A percentile compares a stretch with the other conserved stretches of the same genome.
Evolutionary conservation across 2,888 invertebrate genomes (phyloP).

Genomic region (Hydrotaea diabolus): DNA sequence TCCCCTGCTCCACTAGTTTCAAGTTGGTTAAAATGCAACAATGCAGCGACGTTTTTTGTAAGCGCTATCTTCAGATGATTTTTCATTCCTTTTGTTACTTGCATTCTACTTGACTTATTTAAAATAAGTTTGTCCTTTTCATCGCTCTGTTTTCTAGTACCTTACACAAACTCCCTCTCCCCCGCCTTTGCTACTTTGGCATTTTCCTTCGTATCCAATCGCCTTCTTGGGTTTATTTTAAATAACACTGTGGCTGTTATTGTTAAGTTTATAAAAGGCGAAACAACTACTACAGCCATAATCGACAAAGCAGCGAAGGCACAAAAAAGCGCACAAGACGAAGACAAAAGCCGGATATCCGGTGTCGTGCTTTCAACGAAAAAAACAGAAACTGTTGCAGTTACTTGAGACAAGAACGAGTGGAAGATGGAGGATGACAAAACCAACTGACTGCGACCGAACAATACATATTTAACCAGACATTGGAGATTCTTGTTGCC

Average conservation of each 20-base stretch:
- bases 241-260: constrained; percentile 55
- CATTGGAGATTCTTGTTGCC: constrained; percentile 42
- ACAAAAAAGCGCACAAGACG: constrained; percentile 35
- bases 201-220: not conserved
- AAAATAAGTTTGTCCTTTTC: constrained; percentile 38
- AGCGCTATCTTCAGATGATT: constrained; percentile 19
- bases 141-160: not conserved
- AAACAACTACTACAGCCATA: constrained; percentile 40
- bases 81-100: constrained; percentile 25
- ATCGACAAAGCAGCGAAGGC: not conserved
- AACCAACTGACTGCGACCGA: not conserved
- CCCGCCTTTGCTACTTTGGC: not conserved
- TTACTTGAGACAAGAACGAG: constrained; percentile 20
- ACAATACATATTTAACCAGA: constrained; percentile 56
- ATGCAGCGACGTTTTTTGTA: constrained; percentile 9
- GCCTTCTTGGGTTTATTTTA: constrained; percentile 30
- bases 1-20: not conserved
- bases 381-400: constrained; percentile 56
- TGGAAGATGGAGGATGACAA: constrained; percentile 40
- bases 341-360: constrained; percentile 65
- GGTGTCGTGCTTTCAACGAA: constrained; percentile 55
- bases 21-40: constrained; percentile 14
- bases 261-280: constrained; percentile 50
- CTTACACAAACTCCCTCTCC: no score
- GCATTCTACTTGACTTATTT: constrained; percentile 49